Conservation (phyloP, 53 echinoderm and acorn worm genomes). For the Echinarachnius parma region DNA sequence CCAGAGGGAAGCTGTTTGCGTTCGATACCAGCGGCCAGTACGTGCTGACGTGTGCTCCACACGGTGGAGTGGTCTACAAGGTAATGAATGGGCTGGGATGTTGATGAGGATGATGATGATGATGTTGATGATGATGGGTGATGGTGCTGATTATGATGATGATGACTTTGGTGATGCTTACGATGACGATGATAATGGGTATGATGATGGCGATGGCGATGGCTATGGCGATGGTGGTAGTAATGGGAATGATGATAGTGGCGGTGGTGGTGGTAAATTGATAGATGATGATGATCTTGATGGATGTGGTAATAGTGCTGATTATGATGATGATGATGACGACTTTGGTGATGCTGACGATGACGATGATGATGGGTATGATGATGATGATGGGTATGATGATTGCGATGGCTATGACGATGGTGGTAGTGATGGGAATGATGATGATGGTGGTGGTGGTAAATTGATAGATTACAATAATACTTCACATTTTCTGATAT, state of each 20-base stretch:
- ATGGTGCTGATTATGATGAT: not conserved
- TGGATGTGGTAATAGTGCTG: not conserved
- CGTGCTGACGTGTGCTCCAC: conserved; percentile 88
- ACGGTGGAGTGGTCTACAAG: conserved; percentile 91
- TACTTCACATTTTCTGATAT: too few species aligned
- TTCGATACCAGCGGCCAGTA: conserved; percentile 89
- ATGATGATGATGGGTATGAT: not conserved
- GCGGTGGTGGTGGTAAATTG: not conserved
- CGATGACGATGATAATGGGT: not conserved
- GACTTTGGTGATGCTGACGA: not conserved
- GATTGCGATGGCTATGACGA: not conserved
- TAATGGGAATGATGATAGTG: not conserved
- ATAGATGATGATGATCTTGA: not conserved
- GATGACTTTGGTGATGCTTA: not conserved
- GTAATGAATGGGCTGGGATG: conserved; percentile 25
- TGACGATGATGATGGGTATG: not conserved
- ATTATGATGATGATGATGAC: not conserved
- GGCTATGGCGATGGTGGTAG: not conserved
- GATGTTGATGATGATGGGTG: not conserved
- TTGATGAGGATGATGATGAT: not conserved
- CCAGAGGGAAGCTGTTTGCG: conserved; percentile 87
- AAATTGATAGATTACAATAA: too few species aligned
- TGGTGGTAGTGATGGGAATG: not conserved
- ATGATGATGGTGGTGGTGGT: not conserved
- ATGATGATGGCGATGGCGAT: not conserved